A percentile compares a stretch with the other conserved stretches of the same genome.
These are phyloP conservation scores for Microchrysa polita DNA, from an alignment of 2,888 invertebrate species.

Conservation along the genomic window DNA sequence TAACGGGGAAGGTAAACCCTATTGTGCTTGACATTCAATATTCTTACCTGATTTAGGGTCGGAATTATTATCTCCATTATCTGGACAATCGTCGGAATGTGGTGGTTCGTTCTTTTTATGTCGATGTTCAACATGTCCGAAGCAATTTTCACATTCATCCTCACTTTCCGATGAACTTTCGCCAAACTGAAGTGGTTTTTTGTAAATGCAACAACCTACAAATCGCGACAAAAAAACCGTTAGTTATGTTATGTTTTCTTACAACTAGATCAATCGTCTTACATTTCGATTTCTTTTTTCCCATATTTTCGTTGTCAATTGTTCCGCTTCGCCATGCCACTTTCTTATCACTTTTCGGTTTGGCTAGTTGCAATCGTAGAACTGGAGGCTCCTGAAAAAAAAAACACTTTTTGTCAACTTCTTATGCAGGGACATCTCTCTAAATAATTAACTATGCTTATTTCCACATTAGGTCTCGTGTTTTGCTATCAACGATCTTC, in stretches of 20 bases:
- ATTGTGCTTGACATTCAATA: too few species aligned
- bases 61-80: constrained; percentile 18
- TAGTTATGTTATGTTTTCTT: too few species aligned
- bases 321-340: constrained; percentile 92
- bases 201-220: constrained; percentile 92
- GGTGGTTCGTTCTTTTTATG: constrained; percentile 59
- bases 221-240: too few species aligned
- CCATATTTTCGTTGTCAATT: constrained; percentile 94
- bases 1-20: too few species aligned
- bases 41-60: constrained; percentile 30
- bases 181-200: constrained; percentile 87
- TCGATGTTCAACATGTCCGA: constrained; percentile 79
- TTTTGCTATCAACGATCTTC: too few species aligned
- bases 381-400: constrained; percentile 66
- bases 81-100: constrained; percentile 51
- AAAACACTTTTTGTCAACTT: too few species aligned
- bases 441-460: too few species aligned
- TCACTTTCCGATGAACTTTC: constrained; percentile 88
- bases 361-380: constrained; percentile 73
- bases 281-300: constrained; percentile 98
- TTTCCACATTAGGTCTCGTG: too few species aligned
- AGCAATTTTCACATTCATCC: constrained; percentile 88
- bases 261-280: too few species aligned
- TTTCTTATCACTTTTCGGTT: constrained; percentile 77
- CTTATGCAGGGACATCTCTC: too few species aligned